Conservation (phyloP, 2,888 invertebrate genomes). For the Rosalia funebris region DNA sequence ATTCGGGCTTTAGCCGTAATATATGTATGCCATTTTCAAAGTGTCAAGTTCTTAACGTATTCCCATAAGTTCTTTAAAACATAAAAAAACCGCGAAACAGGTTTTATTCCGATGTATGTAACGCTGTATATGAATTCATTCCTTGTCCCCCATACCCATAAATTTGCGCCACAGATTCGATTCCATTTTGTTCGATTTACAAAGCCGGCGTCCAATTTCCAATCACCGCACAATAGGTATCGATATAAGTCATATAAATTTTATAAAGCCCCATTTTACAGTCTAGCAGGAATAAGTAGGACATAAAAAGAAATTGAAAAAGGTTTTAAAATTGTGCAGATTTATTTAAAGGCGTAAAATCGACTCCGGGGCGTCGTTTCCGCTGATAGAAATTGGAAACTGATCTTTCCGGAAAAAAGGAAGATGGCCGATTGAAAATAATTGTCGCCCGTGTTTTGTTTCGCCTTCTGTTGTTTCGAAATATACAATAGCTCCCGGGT, state of each 20-base stretch:
- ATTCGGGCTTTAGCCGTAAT: too few species aligned
- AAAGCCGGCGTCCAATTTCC: slow-evolving; percentile 37
- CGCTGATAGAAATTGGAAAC: slow-evolving; percentile 55
- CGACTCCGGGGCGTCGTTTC: slow-evolving; percentile 56
- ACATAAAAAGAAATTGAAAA: slow-evolving; percentile 58
- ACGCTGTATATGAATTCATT: too few species aligned
- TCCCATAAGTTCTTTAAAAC: too few species aligned
- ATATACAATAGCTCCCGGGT: slow-evolving; percentile 60
- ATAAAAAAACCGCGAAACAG: too few species aligned
- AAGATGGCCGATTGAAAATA: slow-evolving; percentile 63
- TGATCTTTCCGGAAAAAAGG: slow-evolving; percentile 51
- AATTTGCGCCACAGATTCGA: not conserved
- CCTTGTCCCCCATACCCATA: not conserved
- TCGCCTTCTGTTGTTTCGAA: slow-evolving; percentile 56
- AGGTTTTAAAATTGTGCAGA: slow-evolving; percentile 55
- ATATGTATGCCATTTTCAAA: too few species aligned
- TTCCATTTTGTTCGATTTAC: slow-evolving; percentile 25
- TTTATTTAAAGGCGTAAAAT: slow-evolving; percentile 59
- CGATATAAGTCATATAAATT: slow-evolving; percentile 39
- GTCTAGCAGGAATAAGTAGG: slow-evolving; percentile 29
- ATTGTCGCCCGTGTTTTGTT: slow-evolving; percentile 62
- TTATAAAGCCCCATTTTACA: slow-evolving; percentile 35
- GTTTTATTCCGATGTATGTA: too few species aligned
- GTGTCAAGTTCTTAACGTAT: too few species aligned
- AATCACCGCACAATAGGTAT: slow-evolving; percentile 32